Evolutionary conservation across 2,113 vertebrate species (phyloP), one percentile per base, ranked within the genome.

Genomic region (Anoplopoma fimbria): DNA sequence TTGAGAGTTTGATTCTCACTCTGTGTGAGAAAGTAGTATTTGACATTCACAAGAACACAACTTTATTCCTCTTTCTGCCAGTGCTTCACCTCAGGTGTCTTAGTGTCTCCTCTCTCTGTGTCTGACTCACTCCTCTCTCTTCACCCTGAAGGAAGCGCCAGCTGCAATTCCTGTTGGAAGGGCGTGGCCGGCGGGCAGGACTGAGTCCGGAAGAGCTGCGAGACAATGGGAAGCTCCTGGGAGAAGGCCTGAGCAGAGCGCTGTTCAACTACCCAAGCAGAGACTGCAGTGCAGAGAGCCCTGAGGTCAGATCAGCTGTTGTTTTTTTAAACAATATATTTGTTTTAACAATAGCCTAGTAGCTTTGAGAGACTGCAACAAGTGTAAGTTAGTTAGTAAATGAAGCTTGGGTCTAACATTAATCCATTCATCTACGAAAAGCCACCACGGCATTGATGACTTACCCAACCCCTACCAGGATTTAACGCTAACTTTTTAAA

Each of bases 121-220:
- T 77, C 58, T 79, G 9, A 72, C 67, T 55, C 42, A 38, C 29
- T 53, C 65, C 33, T 72, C 33, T 84, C 25, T 88, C 33, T 61
- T 89, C 63, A 77, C 81, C 90, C 74, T 77, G n/a, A 64, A 99
- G 98, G 89, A 98, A 96, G 91, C 97, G 97, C 23, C 97, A 98
- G 87, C 95, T 97, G 75, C 96, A 96, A 61, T 97, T 96, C 89
- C 90, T 97, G 49, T 88, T 98, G 88, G 97, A 99, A 42, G 95
- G 95, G 23, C 97, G 97, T 57, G 96, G 97, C 9, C 97, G 96
- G 85, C 96, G 97, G 62, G 86, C 95, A 31, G 96, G 95, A 2
- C 58, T 77, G 69, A 94, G 94, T 78, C 96, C 81, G 1, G 98
- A 99, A 77, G 97, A 98, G 87, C 93, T 93, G 53, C 93, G 91